phyloP scores from a whole-genome alignment of 2,113 vertebrate species.

The Gulo gulo region DNA sequence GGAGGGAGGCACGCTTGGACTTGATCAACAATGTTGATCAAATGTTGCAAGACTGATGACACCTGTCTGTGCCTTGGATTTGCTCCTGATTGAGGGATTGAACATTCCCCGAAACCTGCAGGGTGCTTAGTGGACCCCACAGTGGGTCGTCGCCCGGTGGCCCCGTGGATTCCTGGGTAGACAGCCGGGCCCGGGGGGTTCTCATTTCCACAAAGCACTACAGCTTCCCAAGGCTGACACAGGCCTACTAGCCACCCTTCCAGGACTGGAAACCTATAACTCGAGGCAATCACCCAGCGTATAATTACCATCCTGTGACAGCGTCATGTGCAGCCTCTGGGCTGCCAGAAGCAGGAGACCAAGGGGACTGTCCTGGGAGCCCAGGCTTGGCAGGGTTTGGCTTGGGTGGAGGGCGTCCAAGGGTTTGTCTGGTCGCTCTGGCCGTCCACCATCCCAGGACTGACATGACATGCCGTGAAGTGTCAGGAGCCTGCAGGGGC shows the following conservation, averaged over 20 bases:
- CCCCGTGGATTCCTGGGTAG: background rate
- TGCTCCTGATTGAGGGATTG: background rate
- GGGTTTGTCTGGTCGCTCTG: background rate
- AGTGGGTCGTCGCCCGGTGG: background rate
- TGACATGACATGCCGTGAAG: background rate
- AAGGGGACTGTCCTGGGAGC: background rate
- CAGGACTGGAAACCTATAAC: background rate
- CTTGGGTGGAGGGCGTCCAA: fast-evolving
- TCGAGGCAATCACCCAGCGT: background rate
- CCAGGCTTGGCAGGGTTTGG: background rate
- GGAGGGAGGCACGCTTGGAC: fast-evolving
- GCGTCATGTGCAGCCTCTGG: background rate
- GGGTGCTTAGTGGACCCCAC: background rate
- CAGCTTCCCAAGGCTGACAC: background rate
- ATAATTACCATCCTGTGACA: background rate
- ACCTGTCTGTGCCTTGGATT: background rate
- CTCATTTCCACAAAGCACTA: background rate
- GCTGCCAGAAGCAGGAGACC: background rate
- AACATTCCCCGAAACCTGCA: background rate
- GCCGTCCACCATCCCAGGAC: background rate
- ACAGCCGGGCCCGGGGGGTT: background rate
- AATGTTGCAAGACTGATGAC: background rate
- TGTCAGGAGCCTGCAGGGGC: background rate
- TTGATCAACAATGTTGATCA: background rate
- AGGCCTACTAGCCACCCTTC: background rate